Percentiles rank a stretch among this genome's conserved stretches.
phyloP scores from a whole-genome alignment of 2,797 vertebrate genomes.

The Gambusia yucatana region DNA sequence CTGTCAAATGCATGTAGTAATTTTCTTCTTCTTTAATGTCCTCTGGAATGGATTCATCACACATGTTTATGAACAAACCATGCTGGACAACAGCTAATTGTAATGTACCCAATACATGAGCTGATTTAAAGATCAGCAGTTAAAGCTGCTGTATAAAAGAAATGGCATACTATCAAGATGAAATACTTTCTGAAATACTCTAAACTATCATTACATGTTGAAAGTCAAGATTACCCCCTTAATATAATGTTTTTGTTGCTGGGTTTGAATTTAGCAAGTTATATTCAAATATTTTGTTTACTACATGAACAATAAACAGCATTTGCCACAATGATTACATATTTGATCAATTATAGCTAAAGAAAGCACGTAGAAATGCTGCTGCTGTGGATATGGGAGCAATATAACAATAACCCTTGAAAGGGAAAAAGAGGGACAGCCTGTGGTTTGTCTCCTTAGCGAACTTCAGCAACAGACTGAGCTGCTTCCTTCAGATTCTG shows the following conservation, averaged over 20 bases:
- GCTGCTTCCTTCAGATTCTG: background rate
- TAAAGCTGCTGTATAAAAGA: background rate
- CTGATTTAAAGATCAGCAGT: background rate
- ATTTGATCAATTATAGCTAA: background rate
- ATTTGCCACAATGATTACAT: background rate
- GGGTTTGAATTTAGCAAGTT: background rate
- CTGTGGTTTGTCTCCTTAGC: background rate
- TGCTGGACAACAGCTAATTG: slow-evolving; percentile 10
- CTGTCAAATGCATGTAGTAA: slow-evolving; percentile 36
- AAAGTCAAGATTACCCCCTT: background rate
- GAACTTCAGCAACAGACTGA: background rate
- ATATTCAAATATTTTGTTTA: background rate
- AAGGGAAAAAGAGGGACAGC: background rate
- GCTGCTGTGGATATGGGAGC: background rate
- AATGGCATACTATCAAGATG: background rate
- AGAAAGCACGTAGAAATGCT: background rate
- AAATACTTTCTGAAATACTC: background rate
- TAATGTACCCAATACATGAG: background rate
- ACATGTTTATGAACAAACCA: slow-evolving; percentile 50
- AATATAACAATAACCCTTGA: background rate
- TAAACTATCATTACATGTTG: background rate
- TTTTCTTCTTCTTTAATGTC: slow-evolving; percentile 37
- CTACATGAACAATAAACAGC: background rate
- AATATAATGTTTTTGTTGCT: background rate
- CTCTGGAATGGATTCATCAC: slow-evolving; percentile 53